Evolutionary conservation across 2,797 vertebrate genomes (phyloP).

Genomic region (Morus bassanus): DNA sequence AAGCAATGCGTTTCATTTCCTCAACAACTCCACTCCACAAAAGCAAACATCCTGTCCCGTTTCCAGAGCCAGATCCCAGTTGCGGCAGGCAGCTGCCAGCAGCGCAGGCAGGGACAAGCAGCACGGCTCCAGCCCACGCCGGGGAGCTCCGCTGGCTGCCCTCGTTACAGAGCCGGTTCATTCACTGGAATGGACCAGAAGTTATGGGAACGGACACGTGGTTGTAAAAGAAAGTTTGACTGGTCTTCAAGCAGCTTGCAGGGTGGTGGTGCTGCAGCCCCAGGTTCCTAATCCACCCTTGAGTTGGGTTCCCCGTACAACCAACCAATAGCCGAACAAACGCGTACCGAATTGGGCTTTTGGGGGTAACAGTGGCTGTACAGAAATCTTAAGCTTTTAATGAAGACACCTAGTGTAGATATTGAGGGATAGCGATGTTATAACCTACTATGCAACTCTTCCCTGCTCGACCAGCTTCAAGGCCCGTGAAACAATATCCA

Average conservation of each 20-base stretch:
- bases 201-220: rapidly evolving
- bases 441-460: neutral
- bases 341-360: rapidly evolving
- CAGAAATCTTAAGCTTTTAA: neutral
- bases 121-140: rapidly evolving
- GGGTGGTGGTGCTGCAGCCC: neutral
- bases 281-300: neutral
- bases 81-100: neutral
- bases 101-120: neutral
- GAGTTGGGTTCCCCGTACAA: rapidly evolving
- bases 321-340: neutral
- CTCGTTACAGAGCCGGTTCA: rapidly evolving
- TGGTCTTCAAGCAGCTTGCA: neutral
- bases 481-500: neutral
- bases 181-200: neutral
- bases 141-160: neutral
- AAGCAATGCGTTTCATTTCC: neutral
- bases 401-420: rapidly evolving
- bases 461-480: neutral
- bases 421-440: neutral
- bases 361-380: neutral
- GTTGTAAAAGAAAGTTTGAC: neutral
- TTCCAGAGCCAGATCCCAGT: neutral
- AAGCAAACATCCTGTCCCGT: slow-evolving; percentile 47
- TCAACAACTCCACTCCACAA: slow-evolving; percentile 47